Percentiles rank a stretch among this genome's conserved stretches.
Evolutionary conservation across 2,888 invertebrate species (phyloP).

Genomic region (Tholera decimalis): DNA sequence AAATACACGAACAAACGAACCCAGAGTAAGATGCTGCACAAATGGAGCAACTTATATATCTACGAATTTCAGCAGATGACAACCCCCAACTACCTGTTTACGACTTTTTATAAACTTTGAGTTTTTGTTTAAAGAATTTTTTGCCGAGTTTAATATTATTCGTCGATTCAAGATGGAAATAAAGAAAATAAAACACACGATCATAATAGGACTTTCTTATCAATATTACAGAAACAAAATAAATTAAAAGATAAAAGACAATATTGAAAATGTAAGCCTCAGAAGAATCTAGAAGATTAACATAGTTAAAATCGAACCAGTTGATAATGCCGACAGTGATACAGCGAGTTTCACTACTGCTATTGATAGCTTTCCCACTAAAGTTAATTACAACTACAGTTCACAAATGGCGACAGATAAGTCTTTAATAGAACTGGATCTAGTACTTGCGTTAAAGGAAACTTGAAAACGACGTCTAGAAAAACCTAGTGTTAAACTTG

Average conservation of each 20-base stretch:
- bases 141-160: too few species aligned
- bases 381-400: constrained; percentile 53
- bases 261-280: constrained; percentile 18
- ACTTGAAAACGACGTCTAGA: background rate
- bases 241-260: background rate
- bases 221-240: constrained; percentile 6
- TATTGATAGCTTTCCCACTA: constrained; percentile 47
- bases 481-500: too few species aligned
- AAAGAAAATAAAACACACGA: background rate
- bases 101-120: background rate
- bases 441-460: background rate
- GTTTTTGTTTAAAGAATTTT: too few species aligned
- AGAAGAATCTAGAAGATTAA: constrained; percentile 5
- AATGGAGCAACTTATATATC: background rate
- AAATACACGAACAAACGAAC: background rate
- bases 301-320: constrained; percentile 20
- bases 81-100: background rate
- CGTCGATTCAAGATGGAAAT: too few species aligned
- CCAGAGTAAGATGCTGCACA: too few species aligned
- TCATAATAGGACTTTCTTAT: background rate
- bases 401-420: constrained; percentile 56
- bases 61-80: background rate
- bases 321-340: constrained; percentile 50
- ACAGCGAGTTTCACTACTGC: constrained; percentile 42
- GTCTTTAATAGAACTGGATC: constrained; percentile 45